Percentiles rank a stretch among this genome's conserved stretches.
These are phyloP conservation scores for Cyclophora albipunctata DNA, from an alignment of 2,888 invertebrate species.

Conservation along the genomic window DNA sequence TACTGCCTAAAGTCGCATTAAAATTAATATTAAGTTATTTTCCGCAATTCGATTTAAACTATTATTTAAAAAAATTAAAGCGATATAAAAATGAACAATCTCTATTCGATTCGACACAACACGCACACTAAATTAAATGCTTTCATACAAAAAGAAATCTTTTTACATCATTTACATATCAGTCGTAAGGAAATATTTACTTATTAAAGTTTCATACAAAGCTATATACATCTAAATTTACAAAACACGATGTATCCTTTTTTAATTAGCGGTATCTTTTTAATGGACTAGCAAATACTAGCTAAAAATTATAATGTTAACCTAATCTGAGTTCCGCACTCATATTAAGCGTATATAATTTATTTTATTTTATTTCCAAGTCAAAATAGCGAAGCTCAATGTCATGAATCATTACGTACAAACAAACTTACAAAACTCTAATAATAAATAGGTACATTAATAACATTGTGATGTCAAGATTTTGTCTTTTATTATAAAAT, in stretches of 20 bases:
- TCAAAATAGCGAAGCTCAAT: conserved; percentile 9
- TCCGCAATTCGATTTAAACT: too few species aligned
- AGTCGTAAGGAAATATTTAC: conserved; percentile 51
- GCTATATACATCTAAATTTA: conserved; percentile 32
- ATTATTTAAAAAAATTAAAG: conserved; percentile 1
- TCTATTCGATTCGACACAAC: conserved; percentile 15
- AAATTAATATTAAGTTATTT: too few species aligned
- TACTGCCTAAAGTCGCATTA: too few species aligned
- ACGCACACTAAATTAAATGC: conserved; percentile 20
- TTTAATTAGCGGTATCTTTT: conserved; percentile 9
- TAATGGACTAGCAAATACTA: conserved; percentile 17
- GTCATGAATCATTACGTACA: background rate
- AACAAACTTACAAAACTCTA: too few species aligned
- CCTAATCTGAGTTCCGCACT: background rate
- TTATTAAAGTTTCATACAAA: conserved; percentile 22
- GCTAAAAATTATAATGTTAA: conserved; percentile 4
- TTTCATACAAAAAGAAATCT: conserved; percentile 12
- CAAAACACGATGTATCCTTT: conserved; percentile 8
- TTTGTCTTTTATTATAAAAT: too few species aligned
- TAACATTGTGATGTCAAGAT: too few species aligned
- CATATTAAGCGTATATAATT: background rate
- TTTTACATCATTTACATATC: conserved; percentile 62
- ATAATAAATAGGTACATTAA: too few species aligned
- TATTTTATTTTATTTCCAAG: conserved; percentile 3
- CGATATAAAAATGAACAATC: background rate